Conservation (phyloP, 2,797 vertebrate genomes). For the Botia almorhae region DNA sequence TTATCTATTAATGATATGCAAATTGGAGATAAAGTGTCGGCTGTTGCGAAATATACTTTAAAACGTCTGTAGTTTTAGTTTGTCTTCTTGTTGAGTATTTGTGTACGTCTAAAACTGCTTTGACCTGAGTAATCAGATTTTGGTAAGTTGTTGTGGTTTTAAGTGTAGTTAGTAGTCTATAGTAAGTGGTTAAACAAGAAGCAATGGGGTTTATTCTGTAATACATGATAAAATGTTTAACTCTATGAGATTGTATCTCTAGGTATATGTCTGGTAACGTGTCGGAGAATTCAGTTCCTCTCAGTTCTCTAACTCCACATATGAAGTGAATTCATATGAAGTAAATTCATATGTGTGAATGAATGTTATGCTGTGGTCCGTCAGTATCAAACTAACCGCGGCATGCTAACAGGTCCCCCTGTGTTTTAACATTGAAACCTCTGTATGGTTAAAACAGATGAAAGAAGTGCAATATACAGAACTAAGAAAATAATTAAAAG, state of each 20-base stretch:
- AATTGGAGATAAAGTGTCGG: not conserved
- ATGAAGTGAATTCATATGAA: not conserved
- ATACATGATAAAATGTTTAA: not conserved
- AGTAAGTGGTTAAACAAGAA: not conserved
- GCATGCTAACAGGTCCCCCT: not conserved
- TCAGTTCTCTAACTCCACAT: not conserved
- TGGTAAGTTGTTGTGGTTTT: not conserved
- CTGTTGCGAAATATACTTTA: not conserved
- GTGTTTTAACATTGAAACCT: not conserved
- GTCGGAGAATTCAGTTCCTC: constrained; percentile 4
- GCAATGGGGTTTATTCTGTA: not conserved
- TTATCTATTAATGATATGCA: not conserved
- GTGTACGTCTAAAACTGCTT: not conserved
- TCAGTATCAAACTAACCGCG: not conserved
- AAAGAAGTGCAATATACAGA: too few relatives aligned
- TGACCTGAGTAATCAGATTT: not conserved
- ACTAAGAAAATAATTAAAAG: not conserved
- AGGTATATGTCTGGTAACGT: not conserved
- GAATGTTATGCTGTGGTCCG: not conserved
- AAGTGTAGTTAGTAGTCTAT: not conserved
- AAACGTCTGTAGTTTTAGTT: not conserved
- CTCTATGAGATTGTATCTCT: not conserved
- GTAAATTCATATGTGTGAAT: not conserved
- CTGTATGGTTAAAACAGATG: too few relatives aligned
- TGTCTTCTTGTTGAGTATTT: constrained; percentile 2